A percentile compares a stretch with the other conserved stretches of the same genome.
Conservation (phyloP, 2,113 vertebrate genomes). For the Equus quagga region DNA sequence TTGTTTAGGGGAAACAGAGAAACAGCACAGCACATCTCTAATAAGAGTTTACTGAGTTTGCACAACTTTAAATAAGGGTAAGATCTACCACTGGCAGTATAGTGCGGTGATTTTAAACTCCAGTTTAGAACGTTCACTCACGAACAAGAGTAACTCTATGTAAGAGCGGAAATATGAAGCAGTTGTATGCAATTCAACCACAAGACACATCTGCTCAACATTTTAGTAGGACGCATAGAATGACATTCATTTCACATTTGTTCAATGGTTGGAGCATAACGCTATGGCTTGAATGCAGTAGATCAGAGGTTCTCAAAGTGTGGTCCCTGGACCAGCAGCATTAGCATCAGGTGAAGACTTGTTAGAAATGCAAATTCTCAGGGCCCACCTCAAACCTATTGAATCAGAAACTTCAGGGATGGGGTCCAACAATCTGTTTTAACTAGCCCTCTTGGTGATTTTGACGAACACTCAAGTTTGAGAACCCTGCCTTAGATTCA, state of each 20-base stretch:
- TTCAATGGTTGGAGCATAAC: neutral
- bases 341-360: neutral
- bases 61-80: neutral
- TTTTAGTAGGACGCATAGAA: neutral
- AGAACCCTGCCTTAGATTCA: neutral
- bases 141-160: neutral
- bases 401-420: neutral
- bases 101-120: neutral
- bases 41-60: neutral
- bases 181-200: neutral
- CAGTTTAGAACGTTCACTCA: neutral
- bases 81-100: neutral
- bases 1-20: constrained; percentile 42
- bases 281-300: neutral
- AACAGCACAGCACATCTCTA: neutral
- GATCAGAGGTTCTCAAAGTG: neutral
- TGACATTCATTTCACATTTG: neutral
- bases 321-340: neutral
- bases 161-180: neutral
- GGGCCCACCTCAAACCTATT: neutral
- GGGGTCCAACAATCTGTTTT: neutral
- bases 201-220: neutral
- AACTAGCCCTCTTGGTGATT: neutral
- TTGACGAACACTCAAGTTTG: neutral
- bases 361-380: neutral